Conservation (phyloP, 2,888 invertebrate genomes). For the Furcula furcula region DNA sequence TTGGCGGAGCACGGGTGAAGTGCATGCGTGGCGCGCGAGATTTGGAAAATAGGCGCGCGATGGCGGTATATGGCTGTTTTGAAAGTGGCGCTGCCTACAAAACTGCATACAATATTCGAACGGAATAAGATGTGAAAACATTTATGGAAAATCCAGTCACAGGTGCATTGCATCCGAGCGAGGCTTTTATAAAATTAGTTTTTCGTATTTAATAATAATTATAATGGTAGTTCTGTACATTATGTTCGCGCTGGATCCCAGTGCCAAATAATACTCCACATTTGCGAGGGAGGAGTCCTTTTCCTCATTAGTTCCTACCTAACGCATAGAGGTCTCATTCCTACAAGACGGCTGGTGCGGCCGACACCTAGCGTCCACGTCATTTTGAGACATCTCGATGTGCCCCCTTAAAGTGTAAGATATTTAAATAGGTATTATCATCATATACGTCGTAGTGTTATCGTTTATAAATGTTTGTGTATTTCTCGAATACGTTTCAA, state of each 20-base stretch:
- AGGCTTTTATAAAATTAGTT: no score
- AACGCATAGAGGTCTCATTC: neutral
- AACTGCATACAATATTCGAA: no score
- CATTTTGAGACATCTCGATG: neutral
- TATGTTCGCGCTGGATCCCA: constrained; percentile 3
- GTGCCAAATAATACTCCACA: constrained; percentile 17
- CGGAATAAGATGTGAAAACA: no score
- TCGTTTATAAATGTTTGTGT: constrained; percentile 6
- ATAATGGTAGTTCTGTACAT: constrained; percentile 8
- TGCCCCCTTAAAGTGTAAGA: constrained; percentile 1
- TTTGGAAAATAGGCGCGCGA: no score
- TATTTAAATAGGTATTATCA: neutral
- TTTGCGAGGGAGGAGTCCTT: constrained; percentile 1
- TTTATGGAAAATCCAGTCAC: no score
- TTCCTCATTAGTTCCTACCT: neutral
- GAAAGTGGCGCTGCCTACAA: no score
- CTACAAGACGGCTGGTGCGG: neutral
- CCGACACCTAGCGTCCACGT: neutral
- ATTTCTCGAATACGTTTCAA: constrained; percentile 20
- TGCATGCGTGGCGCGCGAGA: no score
- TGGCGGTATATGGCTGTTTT: no score
- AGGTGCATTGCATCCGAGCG: no score
- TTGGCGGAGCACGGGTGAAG: no score
- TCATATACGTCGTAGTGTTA: constrained; percentile 3
- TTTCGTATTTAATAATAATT: no score